phyloP scores from a whole-genome alignment of 2,113 vertebrate genomes.

The Antechinus stuartii region DNA sequence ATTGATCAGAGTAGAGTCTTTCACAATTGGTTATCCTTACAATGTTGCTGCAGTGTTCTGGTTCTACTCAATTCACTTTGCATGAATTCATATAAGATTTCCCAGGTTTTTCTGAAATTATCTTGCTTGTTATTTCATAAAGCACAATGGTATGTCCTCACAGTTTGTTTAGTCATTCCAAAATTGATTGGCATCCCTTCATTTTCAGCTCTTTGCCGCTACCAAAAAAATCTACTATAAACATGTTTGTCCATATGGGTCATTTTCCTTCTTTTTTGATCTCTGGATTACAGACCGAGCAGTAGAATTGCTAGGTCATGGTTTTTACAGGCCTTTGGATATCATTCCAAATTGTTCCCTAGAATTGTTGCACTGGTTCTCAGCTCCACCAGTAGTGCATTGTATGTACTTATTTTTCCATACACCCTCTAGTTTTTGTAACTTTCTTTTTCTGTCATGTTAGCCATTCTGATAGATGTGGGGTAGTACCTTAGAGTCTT shows the following conservation, averaged over 20 bases:
- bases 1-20: neutral
- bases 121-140: neutral
- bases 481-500: neutral
- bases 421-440: neutral
- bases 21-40: neutral
- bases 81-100: neutral
- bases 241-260: neutral
- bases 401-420: neutral
- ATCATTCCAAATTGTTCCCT: neutral
- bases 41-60: neutral
- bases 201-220: neutral
- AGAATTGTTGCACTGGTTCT: neutral
- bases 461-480: neutral
- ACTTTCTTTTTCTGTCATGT: neutral
- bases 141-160: neutral
- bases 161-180: neutral
- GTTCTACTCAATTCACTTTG: neutral
- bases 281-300: neutral
- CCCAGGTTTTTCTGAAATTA: neutral
- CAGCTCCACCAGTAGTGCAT: neutral
- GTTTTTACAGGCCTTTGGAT: neutral
- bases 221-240: neutral
- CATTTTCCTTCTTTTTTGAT: neutral
- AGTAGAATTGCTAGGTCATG: neutral
- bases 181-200: neutral